phyloP scores from a whole-genome alignment of 2,888 invertebrate genomes.

The Leptura quadrifasciata region DNA sequence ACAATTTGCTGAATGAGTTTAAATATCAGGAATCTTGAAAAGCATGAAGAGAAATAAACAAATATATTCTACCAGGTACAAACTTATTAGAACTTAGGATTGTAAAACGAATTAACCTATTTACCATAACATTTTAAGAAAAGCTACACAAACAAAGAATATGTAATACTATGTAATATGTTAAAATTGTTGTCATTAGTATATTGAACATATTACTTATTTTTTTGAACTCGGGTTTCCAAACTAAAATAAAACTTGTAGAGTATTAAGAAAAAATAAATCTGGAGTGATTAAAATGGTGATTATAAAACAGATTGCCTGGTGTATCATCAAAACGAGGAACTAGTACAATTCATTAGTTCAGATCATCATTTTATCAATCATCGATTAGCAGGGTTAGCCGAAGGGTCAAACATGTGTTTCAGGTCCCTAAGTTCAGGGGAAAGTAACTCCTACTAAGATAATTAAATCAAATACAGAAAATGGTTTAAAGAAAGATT shows the following conservation, averaged over 20 bases:
- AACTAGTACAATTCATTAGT: no score
- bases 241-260: not conserved
- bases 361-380: no score
- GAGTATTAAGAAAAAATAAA: not conserved
- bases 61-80: slow-evolving; percentile 4
- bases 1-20: not conserved
- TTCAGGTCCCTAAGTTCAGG: no score
- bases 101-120: not conserved
- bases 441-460: no score
- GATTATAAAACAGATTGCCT: no score
- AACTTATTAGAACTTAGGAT: not conserved
- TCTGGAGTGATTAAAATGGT: no score
- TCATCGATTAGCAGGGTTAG: no score
- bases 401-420: no score
- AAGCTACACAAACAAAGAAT: not conserved
- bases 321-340: no score
- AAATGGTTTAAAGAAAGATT: no score
- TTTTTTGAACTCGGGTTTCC: not conserved
- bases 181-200: not conserved
- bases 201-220: not conserved
- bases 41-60: not conserved
- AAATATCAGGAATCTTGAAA: not conserved
- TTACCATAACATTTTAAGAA: not conserved
- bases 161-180: not conserved
- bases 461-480: no score